A percentile compares a stretch with the other conserved stretches of the same genome.
Evolutionary conservation across 2,797 vertebrate species (phyloP).

Genomic region (Lagocephalus sceleratus): DNA sequence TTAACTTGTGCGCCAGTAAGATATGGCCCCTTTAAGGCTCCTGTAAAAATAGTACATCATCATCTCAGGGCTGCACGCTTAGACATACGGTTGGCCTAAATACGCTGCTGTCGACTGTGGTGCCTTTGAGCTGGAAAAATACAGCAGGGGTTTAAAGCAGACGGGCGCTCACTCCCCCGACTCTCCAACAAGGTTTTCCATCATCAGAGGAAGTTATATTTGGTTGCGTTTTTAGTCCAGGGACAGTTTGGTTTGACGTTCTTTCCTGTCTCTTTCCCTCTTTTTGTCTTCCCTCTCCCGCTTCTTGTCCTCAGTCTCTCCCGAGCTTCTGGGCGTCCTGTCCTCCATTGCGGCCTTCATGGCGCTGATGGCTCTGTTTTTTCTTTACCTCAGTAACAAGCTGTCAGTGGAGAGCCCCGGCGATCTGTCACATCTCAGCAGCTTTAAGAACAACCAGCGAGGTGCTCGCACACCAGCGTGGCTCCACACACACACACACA

Average conservation of each 20-base stretch:
- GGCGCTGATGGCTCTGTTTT: constrained; percentile 90
- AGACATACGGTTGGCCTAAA: constrained; percentile 67
- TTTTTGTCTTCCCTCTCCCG: neutral
- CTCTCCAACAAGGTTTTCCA: constrained; percentile 16
- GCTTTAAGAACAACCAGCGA: constrained; percentile 79
- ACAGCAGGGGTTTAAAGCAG: constrained; percentile 12
- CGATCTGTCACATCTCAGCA: constrained; percentile 82
- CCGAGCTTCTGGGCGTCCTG: constrained; percentile 93
- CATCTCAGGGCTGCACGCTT: constrained; percentile 37
- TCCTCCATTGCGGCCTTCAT: constrained; percentile 92
- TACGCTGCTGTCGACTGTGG: constrained; percentile 49
- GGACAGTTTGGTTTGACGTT: constrained; percentile 24
- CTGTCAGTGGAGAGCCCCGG: constrained; percentile 88
- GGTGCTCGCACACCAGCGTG: constrained; percentile 65
- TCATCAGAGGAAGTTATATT: constrained; percentile 16
- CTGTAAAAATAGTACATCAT: constrained; percentile 68
- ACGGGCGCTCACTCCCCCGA: constrained; percentile 14
- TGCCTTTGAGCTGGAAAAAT: constrained; percentile 48
- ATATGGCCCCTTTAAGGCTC: constrained; percentile 54
- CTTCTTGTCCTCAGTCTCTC: constrained; percentile 81
- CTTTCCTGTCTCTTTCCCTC: constrained; percentile 8
- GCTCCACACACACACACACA: neutral
- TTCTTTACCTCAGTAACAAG: constrained; percentile 97
- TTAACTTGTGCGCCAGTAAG: constrained; percentile 37
- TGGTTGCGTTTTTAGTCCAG: no score